Evolutionary conservation across 2,888 invertebrate genomes (phyloP), one percentile per base, ranked within the genome.

Genomic region (Drosophila parthenogenetica): DNA sequence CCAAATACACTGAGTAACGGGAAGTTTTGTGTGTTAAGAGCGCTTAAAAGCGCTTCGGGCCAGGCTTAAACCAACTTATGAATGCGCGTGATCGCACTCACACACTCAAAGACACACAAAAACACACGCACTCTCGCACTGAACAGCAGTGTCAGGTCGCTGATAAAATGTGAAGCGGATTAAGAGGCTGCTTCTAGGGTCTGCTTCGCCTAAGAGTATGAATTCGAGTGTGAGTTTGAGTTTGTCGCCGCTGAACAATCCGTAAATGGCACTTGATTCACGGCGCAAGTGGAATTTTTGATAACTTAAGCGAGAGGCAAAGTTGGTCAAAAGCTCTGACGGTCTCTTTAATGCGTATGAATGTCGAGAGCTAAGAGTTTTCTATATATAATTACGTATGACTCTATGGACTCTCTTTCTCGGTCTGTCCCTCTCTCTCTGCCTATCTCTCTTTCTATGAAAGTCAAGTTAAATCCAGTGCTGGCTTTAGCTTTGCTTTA

Each of bases 211-310:
- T 40, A 2, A 25, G 13, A 7, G 48, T 25, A 14, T 14, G 53
- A 32, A 8, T 32, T 2, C 3, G 32, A 51, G n/a, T 45, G 25
- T 19, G n/a, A 32, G 45, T 45, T 7, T 35, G 49, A 59, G 72
- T 54, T 45, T 43, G 58, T 54, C 50, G 72, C 65, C 83, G 66
- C 72, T 78, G 78, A 70, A 86, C 84, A 88, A 85, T 85, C 84
- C 88, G 84, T 85, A 83, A 85, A 88, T 89, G 87, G 84, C 85
- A 87, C 89, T 89, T 87, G 87, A 89, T 89, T 89, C 87, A 87
- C 81, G 79, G 87, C 87, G 77, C 85, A 89, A 87, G 89, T 82
- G 87, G 87, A 85, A 87, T 89, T 87, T 85, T 87, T 87, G 89
- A 89, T 89, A 85, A 85, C 85, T 85, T 85, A 87, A 68, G 67